A percentile compares a stretch with the other conserved stretches of the same genome.
phyloP scores from a whole-genome alignment of 2,797 vertebrate genomes.

The Thamnophis elegans region DNA sequence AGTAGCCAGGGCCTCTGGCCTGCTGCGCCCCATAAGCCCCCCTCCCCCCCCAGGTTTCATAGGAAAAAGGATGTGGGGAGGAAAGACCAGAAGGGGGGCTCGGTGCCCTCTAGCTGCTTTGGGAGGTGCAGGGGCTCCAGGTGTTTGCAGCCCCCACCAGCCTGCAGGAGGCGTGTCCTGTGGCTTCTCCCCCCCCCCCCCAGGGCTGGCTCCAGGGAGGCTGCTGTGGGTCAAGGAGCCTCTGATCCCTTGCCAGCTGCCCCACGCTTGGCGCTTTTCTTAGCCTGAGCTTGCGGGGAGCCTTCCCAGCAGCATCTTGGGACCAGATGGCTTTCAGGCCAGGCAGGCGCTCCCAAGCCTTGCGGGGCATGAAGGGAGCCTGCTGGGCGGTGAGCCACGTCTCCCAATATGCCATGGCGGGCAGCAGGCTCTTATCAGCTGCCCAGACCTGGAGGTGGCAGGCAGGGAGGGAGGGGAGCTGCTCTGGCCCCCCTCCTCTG shows the following conservation, averaged over 20 bases:
- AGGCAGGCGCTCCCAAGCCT: neutral
- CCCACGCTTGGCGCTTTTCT: neutral
- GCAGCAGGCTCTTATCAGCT: neutral
- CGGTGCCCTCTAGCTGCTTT: too few species aligned
- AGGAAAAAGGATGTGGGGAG: neutral
- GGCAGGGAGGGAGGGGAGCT: neutral
- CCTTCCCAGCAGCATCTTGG: neutral
- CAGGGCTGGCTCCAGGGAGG: neutral
- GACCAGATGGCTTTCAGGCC: neutral
- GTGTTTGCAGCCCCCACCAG: neutral
- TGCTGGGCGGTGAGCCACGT: neutral
- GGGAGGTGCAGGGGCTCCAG: neutral
- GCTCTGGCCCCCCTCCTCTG: neutral
- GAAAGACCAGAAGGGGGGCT: too few species aligned
- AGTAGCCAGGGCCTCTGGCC: too few species aligned
- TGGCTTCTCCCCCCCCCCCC: neutral
- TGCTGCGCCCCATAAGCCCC: neutral
- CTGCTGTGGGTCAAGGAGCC: neutral
- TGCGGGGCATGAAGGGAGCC: neutral
- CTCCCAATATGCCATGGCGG: rapidly evolving
- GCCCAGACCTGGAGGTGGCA: neutral
- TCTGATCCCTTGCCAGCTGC: constrained; percentile 15
- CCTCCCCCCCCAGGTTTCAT: neutral
- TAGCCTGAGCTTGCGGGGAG: neutral
- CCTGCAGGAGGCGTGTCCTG: neutral